Base-by-base conservation (phyloP, 1,140 invertebrate species). In the Lordiphosa collinella region DNA sequence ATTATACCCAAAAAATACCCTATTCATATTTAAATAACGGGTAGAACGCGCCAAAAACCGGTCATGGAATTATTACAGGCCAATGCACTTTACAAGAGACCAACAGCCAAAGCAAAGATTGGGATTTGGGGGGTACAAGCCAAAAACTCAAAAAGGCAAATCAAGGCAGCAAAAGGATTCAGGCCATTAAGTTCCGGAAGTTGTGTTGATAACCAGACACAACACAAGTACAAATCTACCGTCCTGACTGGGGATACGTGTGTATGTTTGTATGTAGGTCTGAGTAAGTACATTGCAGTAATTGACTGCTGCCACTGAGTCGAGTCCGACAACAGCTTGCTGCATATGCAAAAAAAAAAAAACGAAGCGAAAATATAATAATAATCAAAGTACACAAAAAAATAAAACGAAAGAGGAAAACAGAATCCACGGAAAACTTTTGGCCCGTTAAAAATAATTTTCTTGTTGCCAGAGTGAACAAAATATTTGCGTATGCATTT, bases 101-200 rank as follows among this genome's bases (percentile, higher is more conserved):
- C 53, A 12, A 38, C 16, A 40, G 35, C 4, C 47, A 52, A 50
- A 47, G 11, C 16, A 46, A 13, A 8, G 25, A 16, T 10, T 31
- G 29, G 22, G 13, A 6, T 22, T 9, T 18, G 34, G 22, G 41
- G 12, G 29, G 35, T 12, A 38, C 41, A 46, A 18, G 25, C 37
- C 16, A 10, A 51, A 40, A 47, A 52, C 13, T 13, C 37, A 35
- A 44, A 59, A 61, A 64, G 66, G 38, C 65, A 70, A 66, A 73
- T 69, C 52, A 56, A 60, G 59, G 52, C 68, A 73, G 68, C 59
- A 60, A 82, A 88, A 88, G 86, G 86, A 88, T 88, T 88, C 86
- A 86, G 86, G 63, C 86, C 86, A 88, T 88, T 88, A 88, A 88
- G 74, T 88, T 80, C 80, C 80, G 86, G 86, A 88, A 86, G 62